These are phyloP conservation scores for Yponomeuta sedellus DNA, from an alignment of 2,888 invertebrate genomes.

Conservation along the genomic window DNA sequence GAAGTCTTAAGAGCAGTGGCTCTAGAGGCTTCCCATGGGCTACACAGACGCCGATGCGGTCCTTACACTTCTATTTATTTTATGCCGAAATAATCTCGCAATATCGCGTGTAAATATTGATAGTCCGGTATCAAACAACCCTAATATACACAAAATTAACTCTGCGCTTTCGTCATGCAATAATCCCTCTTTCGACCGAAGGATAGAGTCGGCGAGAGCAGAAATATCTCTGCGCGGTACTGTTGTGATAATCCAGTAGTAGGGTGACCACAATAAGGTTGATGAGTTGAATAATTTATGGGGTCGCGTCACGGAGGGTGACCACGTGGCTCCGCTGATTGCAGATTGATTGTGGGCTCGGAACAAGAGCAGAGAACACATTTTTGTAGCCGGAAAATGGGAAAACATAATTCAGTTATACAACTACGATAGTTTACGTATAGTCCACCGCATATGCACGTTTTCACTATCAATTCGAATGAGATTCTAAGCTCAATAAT, in stretches of 20 bases:
- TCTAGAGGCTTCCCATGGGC: not conserved
- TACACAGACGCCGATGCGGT: not conserved
- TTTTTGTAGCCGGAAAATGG: not conserved
- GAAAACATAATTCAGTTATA: not conserved
- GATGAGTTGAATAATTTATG: constrained; percentile 64
- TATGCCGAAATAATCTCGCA: constrained; percentile 17
- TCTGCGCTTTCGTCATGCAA: not conserved
- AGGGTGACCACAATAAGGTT: constrained; percentile 24
- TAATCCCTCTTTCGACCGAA: not conserved
- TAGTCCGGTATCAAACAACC: constrained; percentile 17
- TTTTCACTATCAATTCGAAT: too few species aligned
- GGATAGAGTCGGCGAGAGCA: not conserved
- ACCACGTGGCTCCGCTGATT: constrained; percentile 25
- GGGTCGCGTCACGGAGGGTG: constrained; percentile 33
- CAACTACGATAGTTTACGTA: not conserved
- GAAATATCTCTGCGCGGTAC: not conserved
- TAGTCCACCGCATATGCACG: too few species aligned
- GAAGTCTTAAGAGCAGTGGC: too few species aligned
- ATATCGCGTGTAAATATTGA: constrained; percentile 20
- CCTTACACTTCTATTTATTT: not conserved
- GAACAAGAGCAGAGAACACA: not conserved
- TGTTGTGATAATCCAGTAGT: not conserved
- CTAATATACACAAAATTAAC: not conserved
- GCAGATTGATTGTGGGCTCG: not conserved
- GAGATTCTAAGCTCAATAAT: too few species aligned